These are phyloP conservation scores for Perizoma affinitatum DNA, from an alignment of 2,888 invertebrate genomes.

Conservation along the genomic window DNA sequence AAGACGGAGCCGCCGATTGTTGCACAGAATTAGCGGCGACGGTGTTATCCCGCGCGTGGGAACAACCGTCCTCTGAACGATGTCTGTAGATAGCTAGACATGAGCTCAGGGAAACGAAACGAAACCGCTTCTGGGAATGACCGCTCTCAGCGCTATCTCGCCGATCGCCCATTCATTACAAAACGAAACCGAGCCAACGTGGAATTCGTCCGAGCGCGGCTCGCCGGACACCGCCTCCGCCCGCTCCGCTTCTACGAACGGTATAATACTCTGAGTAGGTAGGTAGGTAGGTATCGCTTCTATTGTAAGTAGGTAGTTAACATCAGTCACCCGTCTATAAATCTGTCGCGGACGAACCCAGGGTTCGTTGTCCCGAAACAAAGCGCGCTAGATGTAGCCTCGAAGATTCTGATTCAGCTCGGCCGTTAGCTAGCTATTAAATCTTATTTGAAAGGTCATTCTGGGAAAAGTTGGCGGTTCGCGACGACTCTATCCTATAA, in stretches of 20 bases:
- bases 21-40: slow-evolving; percentile 11
- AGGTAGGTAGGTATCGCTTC: not conserved
- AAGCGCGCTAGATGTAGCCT: slow-evolving; percentile 42
- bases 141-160: slow-evolving; percentile 8
- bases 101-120: not conserved
- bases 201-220: slow-evolving; percentile 19
- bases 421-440: slow-evolving; percentile 38
- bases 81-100: not conserved
- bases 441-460: slow-evolving; percentile 45
- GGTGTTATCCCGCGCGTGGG: slow-evolving; percentile 9
- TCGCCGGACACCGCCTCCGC: slow-evolving; percentile 21
- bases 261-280: slow-evolving; percentile 39
- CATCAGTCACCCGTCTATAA: slow-evolving; percentile 58
- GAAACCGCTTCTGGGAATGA: slow-evolving; percentile 17
- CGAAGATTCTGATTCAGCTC: slow-evolving; percentile 43
- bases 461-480: slow-evolving; percentile 38
- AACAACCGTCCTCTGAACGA: not conserved
- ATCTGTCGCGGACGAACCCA: slow-evolving; percentile 59
- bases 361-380: slow-evolving; percentile 52
- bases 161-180: slow-evolving; percentile 17
- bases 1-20: slow-evolving; percentile 35
- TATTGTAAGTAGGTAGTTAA: slow-evolving; percentile 44
- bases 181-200: slow-evolving; percentile 8
- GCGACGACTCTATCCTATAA: slow-evolving; percentile 45
- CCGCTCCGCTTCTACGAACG: slow-evolving; percentile 51